Evolutionary conservation across 2,797 vertebrate species (phyloP), one percentile per base, ranked within the genome.

Genomic region (Pantherophis alleghaniensis): DNA sequence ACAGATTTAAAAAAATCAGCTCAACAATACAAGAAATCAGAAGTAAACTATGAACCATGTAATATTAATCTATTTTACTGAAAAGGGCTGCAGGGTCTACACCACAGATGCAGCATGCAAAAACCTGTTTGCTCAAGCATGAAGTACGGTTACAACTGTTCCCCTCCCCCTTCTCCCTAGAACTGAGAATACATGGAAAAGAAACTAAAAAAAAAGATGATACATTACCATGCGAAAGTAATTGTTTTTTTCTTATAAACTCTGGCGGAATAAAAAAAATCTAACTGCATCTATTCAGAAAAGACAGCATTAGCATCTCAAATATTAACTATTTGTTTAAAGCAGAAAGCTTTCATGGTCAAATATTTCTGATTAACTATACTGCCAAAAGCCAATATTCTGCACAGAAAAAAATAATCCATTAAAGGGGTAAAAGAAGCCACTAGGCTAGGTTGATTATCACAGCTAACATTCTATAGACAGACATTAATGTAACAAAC

Each of bases 111-210:
- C 87, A 93, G 89, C 92, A 83, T 63, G 60, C 7, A 24, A 87
- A 90, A 94, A 93, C 88, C 66, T 91, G 88, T 92, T 92, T 93
- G 90, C 90, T 93, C 86, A 95, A 57, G 94, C 90, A 92, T 63
- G 83, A 86, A 89, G 0, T 90, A 93, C 90, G 95, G 60, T 93
- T 93, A 89, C 59, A 91, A 89, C 89, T 89, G 91, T 32, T 32
- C 92, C 90, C 61, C 89, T 87, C 93, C 91, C 87, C 89, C 93
- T 86, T 63, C 89, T 63, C 9, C 20, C 32, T 79, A 88, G 32
- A 57, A 87, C 5, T 61, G 56, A 91, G 20, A 86, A 5, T 26
- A 22, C 42, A 63, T 1, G 1, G 47, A 47, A 83, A 74, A 87
- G 16, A 89, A 55, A 61, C 42, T 18, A 32, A 4, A 89, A 37